A percentile compares a stretch with the other conserved stretches of the same genome.
Evolutionary conservation across 1,140 invertebrate genomes (phyloP).

Genomic region (Drosophila pallidifrons): DNA sequence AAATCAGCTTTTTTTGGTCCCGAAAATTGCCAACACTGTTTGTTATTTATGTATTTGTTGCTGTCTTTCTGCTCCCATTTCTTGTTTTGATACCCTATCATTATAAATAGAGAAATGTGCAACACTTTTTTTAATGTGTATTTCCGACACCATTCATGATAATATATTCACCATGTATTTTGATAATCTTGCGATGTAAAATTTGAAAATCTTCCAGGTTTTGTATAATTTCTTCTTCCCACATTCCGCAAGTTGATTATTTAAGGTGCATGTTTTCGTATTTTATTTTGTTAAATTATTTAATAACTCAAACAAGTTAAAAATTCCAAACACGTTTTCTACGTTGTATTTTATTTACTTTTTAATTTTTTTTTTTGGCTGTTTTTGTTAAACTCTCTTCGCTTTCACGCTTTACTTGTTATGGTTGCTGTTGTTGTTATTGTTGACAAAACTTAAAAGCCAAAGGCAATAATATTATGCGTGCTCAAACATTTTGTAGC

Average conservation of each 20-base stretch:
- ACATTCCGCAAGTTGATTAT: neutral
- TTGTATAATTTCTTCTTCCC: neutral
- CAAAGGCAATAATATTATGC: constrained; percentile 23
- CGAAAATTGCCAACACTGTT: no score
- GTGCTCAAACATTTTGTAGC: constrained; percentile 43
- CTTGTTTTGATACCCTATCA: constrained; percentile 17
- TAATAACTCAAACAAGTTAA: constrained; percentile 79
- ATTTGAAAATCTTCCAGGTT: neutral
- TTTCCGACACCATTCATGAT: constrained; percentile 4
- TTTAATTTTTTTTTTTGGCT: no score
- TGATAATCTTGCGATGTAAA: neutral
- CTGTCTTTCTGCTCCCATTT: constrained; percentile 16
- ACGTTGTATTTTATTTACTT: constrained; percentile 28
- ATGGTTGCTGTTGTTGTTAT: constrained; percentile 27
- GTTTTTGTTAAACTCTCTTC: constrained; percentile 27
- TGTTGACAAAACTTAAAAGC: constrained; percentile 31
- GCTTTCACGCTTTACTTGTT: constrained; percentile 34
- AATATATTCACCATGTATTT: neutral
- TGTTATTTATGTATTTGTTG: constrained; percentile 1
- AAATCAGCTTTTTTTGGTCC: no score
- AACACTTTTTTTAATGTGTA: constrained; percentile 3
- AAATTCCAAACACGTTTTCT: constrained; percentile 81
- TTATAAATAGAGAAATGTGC: constrained; percentile 6
- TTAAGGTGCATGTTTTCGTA: neutral
- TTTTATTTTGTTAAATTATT: constrained; percentile 54